Conservation (phyloP, 2,113 vertebrate species). For the Crotophaga sulcirostris region DNA sequence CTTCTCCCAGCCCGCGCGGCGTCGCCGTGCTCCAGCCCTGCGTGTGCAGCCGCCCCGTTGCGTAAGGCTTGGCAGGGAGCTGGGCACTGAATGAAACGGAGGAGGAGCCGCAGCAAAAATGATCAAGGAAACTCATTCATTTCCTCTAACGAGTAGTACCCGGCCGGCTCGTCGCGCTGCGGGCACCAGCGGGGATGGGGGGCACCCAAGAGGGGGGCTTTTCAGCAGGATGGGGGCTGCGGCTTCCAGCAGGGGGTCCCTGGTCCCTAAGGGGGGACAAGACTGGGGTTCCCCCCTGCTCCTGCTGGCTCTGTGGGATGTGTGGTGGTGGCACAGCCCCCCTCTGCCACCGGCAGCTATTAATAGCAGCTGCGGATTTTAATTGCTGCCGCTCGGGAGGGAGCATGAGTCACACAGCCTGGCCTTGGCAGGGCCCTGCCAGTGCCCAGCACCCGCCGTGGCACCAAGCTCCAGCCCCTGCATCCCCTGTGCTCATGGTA, state of each 20-base stretch:
- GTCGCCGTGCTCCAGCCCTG: background rate
- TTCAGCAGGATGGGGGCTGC: fast-evolving
- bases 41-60: background rate
- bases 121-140: background rate
- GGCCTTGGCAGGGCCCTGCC: background rate
- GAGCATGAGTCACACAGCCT: constrained; percentile 16
- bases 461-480: no score
- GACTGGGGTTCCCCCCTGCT: background rate
- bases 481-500: fast-evolving
- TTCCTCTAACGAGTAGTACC: background rate
- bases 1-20: background rate
- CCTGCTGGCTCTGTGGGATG: background rate
- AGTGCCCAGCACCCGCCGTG: background rate
- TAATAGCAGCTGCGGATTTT: constrained; percentile 59
- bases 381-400: background rate
- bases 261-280: background rate
- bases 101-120: background rate
- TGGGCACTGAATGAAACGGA: background rate
- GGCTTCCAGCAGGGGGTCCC: no score
- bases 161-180: background rate
- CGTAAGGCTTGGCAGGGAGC: background rate
- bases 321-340: background rate
- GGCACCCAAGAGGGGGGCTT: fast-evolving
- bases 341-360: constrained; percentile 36
- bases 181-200: background rate